These are phyloP conservation scores for Gambusia affinis DNA, from an alignment of 2,113 vertebrate genomes.

Conservation along the genomic window DNA sequence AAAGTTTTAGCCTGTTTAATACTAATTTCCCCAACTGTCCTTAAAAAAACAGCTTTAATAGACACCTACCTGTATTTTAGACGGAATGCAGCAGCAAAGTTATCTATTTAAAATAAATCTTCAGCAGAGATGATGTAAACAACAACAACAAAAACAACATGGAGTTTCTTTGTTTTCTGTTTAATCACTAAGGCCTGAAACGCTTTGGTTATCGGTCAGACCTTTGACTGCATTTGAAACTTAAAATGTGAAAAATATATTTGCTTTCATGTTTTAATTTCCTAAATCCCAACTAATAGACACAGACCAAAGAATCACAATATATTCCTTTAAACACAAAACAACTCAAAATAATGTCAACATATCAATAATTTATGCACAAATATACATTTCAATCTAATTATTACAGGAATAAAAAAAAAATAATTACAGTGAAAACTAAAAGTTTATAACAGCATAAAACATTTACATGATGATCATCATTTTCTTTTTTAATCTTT, in stretches of 20 bases:
- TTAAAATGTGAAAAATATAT: background rate
- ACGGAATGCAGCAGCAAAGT: conserved; percentile 11
- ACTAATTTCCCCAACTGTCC: background rate
- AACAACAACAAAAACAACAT: conserved; percentile 8
- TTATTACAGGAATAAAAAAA: conserved; percentile 35
- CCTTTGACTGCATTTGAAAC: conserved; percentile 20
- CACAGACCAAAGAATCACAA: conserved; percentile 18
- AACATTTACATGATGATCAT: conserved; percentile 33
- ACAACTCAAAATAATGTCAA: conserved; percentile 23
- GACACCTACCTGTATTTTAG: conserved; percentile 23
- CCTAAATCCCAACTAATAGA: conserved; percentile 1
- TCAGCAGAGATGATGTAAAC: background rate
- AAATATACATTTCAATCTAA: conserved; percentile 49
- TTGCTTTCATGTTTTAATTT: conserved; percentile 20
- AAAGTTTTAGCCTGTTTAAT: background rate
- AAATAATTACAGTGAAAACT: conserved; percentile 31
- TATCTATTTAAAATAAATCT: conserved; percentile 16
- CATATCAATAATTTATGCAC: conserved; percentile 59
- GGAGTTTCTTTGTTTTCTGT: conserved; percentile 13
- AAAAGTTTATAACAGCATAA: conserved; percentile 42
- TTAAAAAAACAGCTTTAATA: conserved; percentile 46
- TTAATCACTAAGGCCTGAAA: conserved; percentile 19
- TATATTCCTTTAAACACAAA: conserved; percentile 15
- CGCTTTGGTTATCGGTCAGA: conserved; percentile 38
- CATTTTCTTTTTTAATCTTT: conserved; percentile 9